Base-by-base conservation (phyloP, 2,797 vertebrate species). In the Pipistrellus pygmaeus region DNA sequence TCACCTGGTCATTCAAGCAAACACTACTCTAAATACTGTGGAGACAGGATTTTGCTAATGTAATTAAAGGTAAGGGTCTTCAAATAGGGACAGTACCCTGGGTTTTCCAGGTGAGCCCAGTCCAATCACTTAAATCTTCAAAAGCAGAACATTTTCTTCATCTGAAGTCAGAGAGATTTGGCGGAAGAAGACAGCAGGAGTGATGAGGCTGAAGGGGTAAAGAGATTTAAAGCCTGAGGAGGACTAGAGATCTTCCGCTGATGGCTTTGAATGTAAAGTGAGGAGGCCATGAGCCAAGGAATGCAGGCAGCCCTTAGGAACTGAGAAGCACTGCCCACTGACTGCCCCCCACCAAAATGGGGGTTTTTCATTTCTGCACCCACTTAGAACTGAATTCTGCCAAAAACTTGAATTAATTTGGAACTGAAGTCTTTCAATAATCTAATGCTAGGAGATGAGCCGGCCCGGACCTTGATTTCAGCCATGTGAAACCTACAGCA, bases 31-130 rank as follows among this genome's bases (percentile, higher is more conserved):
- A n/a, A 30, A 73, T 69, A 62, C 10, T 78, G 17, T 35, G 71
- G 17, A n/a, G 46, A 75, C 41, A 57, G 73, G 12, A 69, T 32
- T 72, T 62, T 60, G 44, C 21, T 4, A 25, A 8, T 64, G 5
- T 48, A 84, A 69, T 27, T 83, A 93, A 87, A 21, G 14, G 48
- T 71, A 66, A 94, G 15, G 11, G 32, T n/a, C 38, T 89, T 57
- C 51, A 73, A 68, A 55, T 38, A 69, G 75, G 18, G 8, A 57
- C 7, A 14, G 3, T 0, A 62, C 0, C 2, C 35, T 17, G 5
- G 15, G 27, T 87, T 76, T 51, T 55, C 21, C 41, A 41, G 53
- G 20, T 86, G n/a, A 18, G 15, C n/a, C 44, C 35, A 60, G 23
- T 53, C 25, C 60, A 80, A 66, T 72, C 25, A 41, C 23, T 35